phyloP scores from a whole-genome alignment of 2,797 vertebrate genomes.

The Gallinago nigripennis region DNA sequence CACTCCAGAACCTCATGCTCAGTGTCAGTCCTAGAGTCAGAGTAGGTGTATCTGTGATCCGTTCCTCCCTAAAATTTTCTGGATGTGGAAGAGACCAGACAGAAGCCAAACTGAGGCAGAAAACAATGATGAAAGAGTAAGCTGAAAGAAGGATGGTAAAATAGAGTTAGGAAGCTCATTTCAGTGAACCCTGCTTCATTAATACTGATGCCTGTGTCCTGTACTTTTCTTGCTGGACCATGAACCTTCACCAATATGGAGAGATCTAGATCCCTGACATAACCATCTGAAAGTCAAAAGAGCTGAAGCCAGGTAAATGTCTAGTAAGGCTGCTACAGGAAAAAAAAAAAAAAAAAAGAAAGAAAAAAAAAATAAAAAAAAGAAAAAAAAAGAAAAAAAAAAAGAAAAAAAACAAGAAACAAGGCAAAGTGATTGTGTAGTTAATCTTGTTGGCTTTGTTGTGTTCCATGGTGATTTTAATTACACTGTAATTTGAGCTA shows the following conservation, averaged over 20 bases:
- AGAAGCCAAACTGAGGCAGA: background rate
- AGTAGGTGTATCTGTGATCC: background rate
- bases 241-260: background rate
- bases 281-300: background rate
- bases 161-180: background rate
- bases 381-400: background rate
- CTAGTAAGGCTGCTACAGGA: background rate
- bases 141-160: background rate
- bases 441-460: conserved; percentile 68
- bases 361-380: background rate
- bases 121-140: background rate
- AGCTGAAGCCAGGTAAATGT: background rate
- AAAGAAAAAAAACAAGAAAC: no score
- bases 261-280: background rate
- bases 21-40: background rate
- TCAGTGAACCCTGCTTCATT: background rate
- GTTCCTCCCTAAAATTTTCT: background rate
- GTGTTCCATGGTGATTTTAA: conserved; percentile 68
- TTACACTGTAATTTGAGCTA: conserved; percentile 70
- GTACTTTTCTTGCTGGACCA: background rate
- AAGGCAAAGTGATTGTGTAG: background rate
- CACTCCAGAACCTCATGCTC: background rate
- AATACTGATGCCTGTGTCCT: background rate
- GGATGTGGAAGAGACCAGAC: background rate
- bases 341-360: background rate